Evolutionary conservation across 64 coral and sea anemone genomes (phyloP).

Genomic region (Actinia equina): DNA sequence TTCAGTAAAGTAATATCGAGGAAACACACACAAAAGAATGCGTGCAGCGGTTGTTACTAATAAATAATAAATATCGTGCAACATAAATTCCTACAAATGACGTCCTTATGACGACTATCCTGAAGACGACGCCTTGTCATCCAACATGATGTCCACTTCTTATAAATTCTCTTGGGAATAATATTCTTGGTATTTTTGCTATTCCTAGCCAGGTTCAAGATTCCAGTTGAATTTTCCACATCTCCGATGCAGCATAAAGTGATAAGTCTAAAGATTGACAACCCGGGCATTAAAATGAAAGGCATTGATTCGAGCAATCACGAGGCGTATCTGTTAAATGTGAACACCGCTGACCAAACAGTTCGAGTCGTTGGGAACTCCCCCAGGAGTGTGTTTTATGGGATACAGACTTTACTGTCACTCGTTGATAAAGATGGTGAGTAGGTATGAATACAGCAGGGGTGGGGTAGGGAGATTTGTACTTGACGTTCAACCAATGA

Average conservation of each 20-base stretch:
- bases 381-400: conserved; percentile 56
- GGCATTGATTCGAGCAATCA: conserved; percentile 14
- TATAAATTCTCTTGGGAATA: too few relatives aligned
- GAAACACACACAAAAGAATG: too few relatives aligned
- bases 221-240: not conserved
- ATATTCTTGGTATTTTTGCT: not conserved
- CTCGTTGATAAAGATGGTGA: conserved; percentile 43
- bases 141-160: too few relatives aligned
- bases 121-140: too few relatives aligned
- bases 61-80: too few relatives aligned
- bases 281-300: conserved; percentile 32
- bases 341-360: conserved; percentile 14
- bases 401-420: conserved; percentile 73
- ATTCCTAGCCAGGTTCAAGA: not conserved
- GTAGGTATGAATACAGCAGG: not conserved
- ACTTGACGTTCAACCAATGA: too few relatives aligned
- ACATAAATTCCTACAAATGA: too few relatives aligned
- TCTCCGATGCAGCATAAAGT: conserved; percentile 20
- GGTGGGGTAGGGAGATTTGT: too few relatives aligned
- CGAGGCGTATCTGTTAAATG: conserved; percentile 44
- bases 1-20: too few relatives aligned
- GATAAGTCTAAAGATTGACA: conserved; percentile 27
- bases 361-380: conserved; percentile 39
- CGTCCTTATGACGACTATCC: too few relatives aligned
- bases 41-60: too few relatives aligned